A percentile compares a stretch with the other conserved stretches of the same genome.
Evolutionary conservation across 2,888 invertebrate species (phyloP).

Genomic region (Tipula unca): DNA sequence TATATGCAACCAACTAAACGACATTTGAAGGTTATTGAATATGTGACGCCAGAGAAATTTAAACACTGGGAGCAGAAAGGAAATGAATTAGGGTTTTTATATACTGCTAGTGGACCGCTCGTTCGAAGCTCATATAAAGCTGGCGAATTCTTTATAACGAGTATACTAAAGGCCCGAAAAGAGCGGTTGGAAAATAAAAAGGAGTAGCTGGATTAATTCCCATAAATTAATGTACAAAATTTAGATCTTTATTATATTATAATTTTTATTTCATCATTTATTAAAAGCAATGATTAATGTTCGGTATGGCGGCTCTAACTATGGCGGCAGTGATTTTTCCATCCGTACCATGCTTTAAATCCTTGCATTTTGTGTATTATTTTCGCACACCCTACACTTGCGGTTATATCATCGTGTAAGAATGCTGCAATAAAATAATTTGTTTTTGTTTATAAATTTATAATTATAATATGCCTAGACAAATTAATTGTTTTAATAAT

Average conservation of each 20-base stretch:
- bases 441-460: not conserved
- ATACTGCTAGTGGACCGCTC: constrained; percentile 95
- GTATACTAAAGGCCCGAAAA: constrained; percentile 51
- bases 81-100: constrained; percentile 79
- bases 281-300: constrained; percentile 29
- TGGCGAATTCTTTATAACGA: constrained; percentile 87
- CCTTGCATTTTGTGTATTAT: constrained; percentile 51
- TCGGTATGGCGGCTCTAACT: too few relatives aligned
- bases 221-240: not conserved
- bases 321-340: constrained; percentile 26
- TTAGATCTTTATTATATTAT: not conserved
- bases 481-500: not conserved
- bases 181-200: not conserved
- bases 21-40: constrained; percentile 90
- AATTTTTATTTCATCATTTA: not conserved
- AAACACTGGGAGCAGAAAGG: constrained; percentile 78
- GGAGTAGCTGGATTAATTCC: not conserved
- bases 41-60: constrained; percentile 92
- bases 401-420: constrained; percentile 53
- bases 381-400: constrained; percentile 57
- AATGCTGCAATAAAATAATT: constrained; percentile 47
- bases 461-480: not conserved
- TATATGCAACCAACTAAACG: constrained; percentile 99
- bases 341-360: constrained; percentile 43
- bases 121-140: constrained; percentile 96